Conservation (phyloP, 2,113 vertebrate species). For the Ploceus nigricollis region DNA sequence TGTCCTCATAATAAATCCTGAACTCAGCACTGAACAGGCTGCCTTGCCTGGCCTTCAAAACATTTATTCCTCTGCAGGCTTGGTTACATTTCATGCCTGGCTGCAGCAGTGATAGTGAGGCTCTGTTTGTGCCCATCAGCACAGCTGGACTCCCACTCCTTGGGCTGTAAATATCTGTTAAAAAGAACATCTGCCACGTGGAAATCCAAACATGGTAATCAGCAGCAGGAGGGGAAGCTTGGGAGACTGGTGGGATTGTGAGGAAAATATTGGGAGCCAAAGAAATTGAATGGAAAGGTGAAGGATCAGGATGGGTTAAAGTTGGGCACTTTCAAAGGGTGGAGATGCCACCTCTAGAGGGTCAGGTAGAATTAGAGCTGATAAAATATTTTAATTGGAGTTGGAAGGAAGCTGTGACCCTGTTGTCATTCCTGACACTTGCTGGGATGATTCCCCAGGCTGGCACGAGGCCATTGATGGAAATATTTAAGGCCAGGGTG, state of each 20-base stretch:
- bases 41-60: neutral
- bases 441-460: neutral
- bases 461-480: neutral
- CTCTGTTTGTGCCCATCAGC: constrained; percentile 21
- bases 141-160: constrained; percentile 21
- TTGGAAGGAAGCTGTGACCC: neutral
- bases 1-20: neutral
- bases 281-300: neutral
- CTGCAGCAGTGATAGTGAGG: neutral
- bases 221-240: neutral
- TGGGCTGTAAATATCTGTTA: neutral
- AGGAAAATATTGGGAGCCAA: neutral
- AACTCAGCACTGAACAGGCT: neutral
- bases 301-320: neutral
- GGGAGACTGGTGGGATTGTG: neutral
- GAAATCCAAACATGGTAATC: neutral
- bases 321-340: neutral
- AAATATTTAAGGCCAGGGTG: neutral
- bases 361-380: neutral
- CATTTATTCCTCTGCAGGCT: neutral
- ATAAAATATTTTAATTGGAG: neutral
- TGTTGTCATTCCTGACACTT: neutral
- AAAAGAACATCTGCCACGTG: neutral
- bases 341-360: neutral
- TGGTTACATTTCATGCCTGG: constrained; percentile 24